Percentiles rank a stretch among this genome's conserved stretches.
phyloP scores from a whole-genome alignment of 1,140 invertebrate genomes.

The Drosophila bipectinata region DNA sequence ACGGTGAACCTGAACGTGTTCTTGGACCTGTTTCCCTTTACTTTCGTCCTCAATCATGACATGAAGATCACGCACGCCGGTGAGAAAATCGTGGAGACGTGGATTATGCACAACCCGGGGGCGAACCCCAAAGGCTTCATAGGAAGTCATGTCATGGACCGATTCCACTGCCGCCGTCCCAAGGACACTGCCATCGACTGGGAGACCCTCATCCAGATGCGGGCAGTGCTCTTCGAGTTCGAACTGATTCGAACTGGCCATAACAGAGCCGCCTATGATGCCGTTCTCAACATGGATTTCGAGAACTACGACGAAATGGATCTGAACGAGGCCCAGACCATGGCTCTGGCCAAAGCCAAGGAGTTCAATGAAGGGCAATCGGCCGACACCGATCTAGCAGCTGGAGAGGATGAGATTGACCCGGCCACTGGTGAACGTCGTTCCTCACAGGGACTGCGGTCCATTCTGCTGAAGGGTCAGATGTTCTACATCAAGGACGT shows the following conservation, averaged over 20 bases:
- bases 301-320: slow-evolving; percentile 75
- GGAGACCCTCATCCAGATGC: slow-evolving; percentile 88
- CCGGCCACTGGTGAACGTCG: slow-evolving; percentile 84
- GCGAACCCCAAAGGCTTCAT: slow-evolving; percentile 85
- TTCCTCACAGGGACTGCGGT: slow-evolving; percentile 89
- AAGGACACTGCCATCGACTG: slow-evolving; percentile 90
- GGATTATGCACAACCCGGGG: slow-evolving; percentile 87
- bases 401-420: slow-evolving; percentile 46
- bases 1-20: slow-evolving; percentile 88
- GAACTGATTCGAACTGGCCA: slow-evolving; percentile 86
- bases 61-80: slow-evolving; percentile 85
- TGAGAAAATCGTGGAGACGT: slow-evolving; percentile 89
- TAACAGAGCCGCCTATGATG: slow-evolving; percentile 69
- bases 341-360: slow-evolving; percentile 53
- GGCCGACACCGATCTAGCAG: slow-evolving; percentile 35
- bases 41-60: slow-evolving; percentile 72
- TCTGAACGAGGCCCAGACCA: slow-evolving; percentile 67
- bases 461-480: slow-evolving; percentile 92
- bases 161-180: slow-evolving; percentile 89
- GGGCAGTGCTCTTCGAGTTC: slow-evolving; percentile 91
- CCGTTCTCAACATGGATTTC: slow-evolving; percentile 70
- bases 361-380: slow-evolving; percentile 53
- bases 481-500: slow-evolving; percentile 92
- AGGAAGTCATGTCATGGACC: slow-evolving; percentile 87
- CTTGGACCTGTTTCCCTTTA: slow-evolving; percentile 90